Conservation (phyloP, 2,113 vertebrate genomes). For the Thermophis baileyi region DNA sequence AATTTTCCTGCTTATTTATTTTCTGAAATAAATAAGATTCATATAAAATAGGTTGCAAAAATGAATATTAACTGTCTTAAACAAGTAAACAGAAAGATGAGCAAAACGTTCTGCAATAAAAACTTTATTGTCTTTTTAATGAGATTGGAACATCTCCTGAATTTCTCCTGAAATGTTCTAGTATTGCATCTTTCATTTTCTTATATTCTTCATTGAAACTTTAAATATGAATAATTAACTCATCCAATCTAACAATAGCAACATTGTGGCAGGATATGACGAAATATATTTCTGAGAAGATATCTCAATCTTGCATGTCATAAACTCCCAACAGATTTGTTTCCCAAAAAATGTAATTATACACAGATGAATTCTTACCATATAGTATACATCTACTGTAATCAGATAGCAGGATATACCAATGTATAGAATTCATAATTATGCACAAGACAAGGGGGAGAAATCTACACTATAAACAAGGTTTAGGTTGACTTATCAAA, state of each 20-base stretch:
- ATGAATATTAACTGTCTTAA: neutral
- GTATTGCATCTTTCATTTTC: neutral
- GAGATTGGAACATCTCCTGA: neutral
- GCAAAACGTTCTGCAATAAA: neutral
- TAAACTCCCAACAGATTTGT: neutral
- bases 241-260: neutral
- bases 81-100: neutral
- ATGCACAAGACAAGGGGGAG: neutral
- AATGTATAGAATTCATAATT: neutral
- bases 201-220: neutral
- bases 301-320: neutral
- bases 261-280: neutral
- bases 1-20: conserved; percentile 75
- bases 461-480: neutral
- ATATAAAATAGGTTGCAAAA: rapidly evolving
- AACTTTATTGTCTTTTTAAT: neutral
- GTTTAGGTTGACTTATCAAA: neutral
- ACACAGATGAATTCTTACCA: neutral
- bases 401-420: neutral
- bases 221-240: neutral
- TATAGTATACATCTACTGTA: neutral
- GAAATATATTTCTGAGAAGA: neutral
- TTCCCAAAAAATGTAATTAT: neutral
- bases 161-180: neutral
- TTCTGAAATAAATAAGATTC: conserved; percentile 69